Evolutionary conservation across 1,140 invertebrate genomes (phyloP), one percentile per base, ranked within the genome.

Genomic region (Dufourea novaeangliae): DNA sequence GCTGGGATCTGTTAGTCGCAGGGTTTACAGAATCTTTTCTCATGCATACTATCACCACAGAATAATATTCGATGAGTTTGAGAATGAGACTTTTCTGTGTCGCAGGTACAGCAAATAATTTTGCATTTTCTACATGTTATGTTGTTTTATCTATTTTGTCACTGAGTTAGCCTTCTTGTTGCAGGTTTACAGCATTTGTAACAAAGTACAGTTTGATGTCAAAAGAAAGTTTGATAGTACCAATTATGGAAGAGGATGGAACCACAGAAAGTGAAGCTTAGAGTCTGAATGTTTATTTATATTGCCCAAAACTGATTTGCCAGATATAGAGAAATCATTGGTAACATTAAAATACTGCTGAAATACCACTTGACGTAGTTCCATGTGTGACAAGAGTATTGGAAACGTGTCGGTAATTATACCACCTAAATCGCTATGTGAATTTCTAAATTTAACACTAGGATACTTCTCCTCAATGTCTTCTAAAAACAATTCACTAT

Each of bases 11-110:
- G 98, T 99, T 6, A 99, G 99, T 93, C 94, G 99, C 84, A 95
- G 99, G 88, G 98, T 99, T 1, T 99, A 99, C 90, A 95, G 99
- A 93, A 99, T 99, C 89, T 99, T 99, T 92, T 99, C 98, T 39
- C 99, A 99, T 94, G 99, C 99, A 34, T 99, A 98, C 92, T 99
- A 98, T 91, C 99, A 99, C 93, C 99, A 99, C 93, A 94, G 97
- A 87, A 94, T 95, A 81, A 96, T 99, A 90, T 99, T 99, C 94
- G 98, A 99, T 93, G 97, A 98, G 86, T 99, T 99, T 94, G 99
- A 99, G 95, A 96, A 96, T 89, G 96, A 99, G 92, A 99, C 98
- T 11, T 97, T 96, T 91, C 93, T 99, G 54, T 99, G 99, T 93
- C 97, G 97, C 88, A 95, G 99, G 92, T 92, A 85, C 10, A 44